Evolutionary conservation across 2,888 invertebrate species (phyloP), one percentile per base, ranked within the genome.

Genomic region (Drosophila seclusa): DNA sequence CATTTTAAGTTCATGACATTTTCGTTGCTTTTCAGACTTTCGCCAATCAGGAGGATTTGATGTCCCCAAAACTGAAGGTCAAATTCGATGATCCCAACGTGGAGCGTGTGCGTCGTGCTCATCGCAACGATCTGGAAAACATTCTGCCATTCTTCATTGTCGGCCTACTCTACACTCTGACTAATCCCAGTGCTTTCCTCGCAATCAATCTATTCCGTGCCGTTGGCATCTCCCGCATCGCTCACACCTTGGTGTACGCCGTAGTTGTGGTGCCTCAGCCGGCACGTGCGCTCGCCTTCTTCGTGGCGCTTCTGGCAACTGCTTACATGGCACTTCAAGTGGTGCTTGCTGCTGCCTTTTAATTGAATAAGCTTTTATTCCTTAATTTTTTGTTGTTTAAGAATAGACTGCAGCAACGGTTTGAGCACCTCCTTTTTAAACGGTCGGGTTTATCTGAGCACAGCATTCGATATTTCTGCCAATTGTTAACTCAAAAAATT

Each of bases 51-150:
- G 95, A 95, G 91, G 95, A 95, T 87, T 82, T 92, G 57, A 38
- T 89, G 69, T 83, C 86, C 40, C 89, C 90, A 36, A 92, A 92
- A 42, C 64, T 91, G 21, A 93, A 93, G 77, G 92, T 93, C 4
- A 93, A 91, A 79, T 91, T 91, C 34, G 93, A 93, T 76, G 94
- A 95, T 79, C 93, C 93, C 11, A 93, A 94, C 76, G 94, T 95
- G 13, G 94, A 95, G 85, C 92, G 94, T 73, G 93, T 94, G 7
- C 92, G 94, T 87, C 91, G 95, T 79, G 95, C 94, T 7, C 95
- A 95, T 83, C 93, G 94, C 76, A 95, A 95, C 83, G 95, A 95
- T 89, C 82, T 95, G 80, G 95, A 95, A 89, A 95, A 95, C 89
- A 94, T 95, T 73, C 87, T 94, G 4, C 93, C 94, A 7, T 95